A percentile compares a stretch with the other conserved stretches of the same genome.
Conservation (phyloP, 2,797 vertebrate species). For the Sarcophilus harrisii region DNA sequence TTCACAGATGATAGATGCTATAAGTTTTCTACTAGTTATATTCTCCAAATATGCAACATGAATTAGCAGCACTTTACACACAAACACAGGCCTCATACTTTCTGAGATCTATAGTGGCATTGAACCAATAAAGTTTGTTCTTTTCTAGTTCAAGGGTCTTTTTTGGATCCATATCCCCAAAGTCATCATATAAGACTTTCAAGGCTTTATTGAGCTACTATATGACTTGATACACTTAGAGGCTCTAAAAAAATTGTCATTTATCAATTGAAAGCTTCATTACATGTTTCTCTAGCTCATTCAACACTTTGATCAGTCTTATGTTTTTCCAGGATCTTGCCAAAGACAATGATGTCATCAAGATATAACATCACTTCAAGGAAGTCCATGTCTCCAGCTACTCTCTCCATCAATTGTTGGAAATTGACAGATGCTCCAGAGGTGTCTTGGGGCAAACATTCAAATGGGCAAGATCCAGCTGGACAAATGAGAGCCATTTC, state of each 20-base stretch:
- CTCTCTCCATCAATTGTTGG: background rate
- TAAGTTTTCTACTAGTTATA: background rate
- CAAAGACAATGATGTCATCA: background rate
- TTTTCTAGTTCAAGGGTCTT: background rate
- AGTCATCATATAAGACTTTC: background rate
- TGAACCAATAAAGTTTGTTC: background rate
- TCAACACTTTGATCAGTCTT: background rate
- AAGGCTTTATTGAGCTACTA: background rate
- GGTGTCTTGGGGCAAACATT: background rate
- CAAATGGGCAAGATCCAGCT: background rate
- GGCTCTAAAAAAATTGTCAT: background rate
- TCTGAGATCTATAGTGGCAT: background rate
- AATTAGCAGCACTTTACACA: background rate
- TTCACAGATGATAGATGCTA: no score
- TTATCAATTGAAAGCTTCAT: background rate
- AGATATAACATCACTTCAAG: background rate
- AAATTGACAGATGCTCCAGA: background rate
- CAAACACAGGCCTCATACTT: background rate
- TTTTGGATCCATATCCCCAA: background rate
- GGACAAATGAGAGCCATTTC: background rate
- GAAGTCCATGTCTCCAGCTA: background rate
- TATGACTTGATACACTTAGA: background rate
- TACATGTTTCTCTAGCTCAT: background rate
- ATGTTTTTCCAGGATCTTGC: background rate
- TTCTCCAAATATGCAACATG: background rate